Evolutionary conservation across 2,797 vertebrate species (phyloP), one percentile per base, ranked within the genome.

Genomic region (Epinephelus awoara): DNA sequence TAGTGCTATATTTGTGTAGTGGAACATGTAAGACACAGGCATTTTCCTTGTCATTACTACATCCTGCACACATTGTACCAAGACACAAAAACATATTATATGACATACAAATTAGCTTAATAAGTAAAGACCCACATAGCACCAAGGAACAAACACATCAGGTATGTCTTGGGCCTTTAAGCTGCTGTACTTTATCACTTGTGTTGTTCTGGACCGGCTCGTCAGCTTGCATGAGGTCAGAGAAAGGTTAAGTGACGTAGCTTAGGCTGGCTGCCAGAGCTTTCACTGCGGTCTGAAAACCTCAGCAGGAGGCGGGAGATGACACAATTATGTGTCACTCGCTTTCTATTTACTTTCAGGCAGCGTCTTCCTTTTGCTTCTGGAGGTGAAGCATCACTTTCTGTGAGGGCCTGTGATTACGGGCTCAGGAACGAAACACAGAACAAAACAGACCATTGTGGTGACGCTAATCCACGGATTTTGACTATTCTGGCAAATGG

Each of bases 301-400:
- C 95, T 94, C 96, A 92, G 93, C 84, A 89, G 95, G 95, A 95
- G 94, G 92, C 85, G 84, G 65, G 79, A 79, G 87, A 88, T 91
- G 85, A 91, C 91, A 95, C 91, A 96, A 96, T 96, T 91, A 87
- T 73, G 84, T 92, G 38, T 52, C 75, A 77, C 69, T 89, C 62
- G 52, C 84, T 90, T 79, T 87, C 94, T 96, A 94, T 93, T 96
- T 94, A 92, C 85, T 93, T 94, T 89, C 89, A 75, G 49, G 58
- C 59, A 23, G 62, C 77, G 71, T 88, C 77, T 54, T 73, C 79
- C 77, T 74, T 3, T 69, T 68, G 66, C 78, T 74, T n/a, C 40
- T 61, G 61, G 79, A 80, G 82, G 68, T 63, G 75, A 75, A 75
- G 62, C 68, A 51, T 73, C 77, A 18, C 68, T 84, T 76, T 83